Conservation (phyloP, 2,888 invertebrate genomes). For the Pterobdella sp. region DNA sequence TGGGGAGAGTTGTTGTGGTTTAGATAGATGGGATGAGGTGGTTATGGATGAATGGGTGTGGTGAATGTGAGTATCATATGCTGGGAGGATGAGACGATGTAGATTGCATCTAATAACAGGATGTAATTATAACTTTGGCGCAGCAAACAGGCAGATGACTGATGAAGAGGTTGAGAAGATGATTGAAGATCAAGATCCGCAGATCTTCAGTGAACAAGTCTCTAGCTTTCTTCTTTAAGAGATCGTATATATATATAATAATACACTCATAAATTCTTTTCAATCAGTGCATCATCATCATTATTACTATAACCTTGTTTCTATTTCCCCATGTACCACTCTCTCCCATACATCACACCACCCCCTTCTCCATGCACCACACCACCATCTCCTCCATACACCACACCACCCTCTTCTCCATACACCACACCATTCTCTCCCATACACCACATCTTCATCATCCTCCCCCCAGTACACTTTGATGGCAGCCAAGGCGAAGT, state of each 20-base stretch:
- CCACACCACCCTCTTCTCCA: not conserved
- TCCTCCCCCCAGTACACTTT: conserved; percentile 44
- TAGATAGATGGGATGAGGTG: not conserved
- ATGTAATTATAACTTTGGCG: not conserved
- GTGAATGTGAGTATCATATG: not conserved
- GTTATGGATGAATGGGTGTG: not conserved
- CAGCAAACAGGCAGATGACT: conserved; percentile 21
- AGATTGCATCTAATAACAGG: not conserved
- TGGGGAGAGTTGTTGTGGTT: not conserved
- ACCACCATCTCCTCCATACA: conserved; percentile 36
- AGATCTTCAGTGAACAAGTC: conserved; percentile 13
- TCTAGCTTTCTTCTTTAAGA: conserved; percentile 34
- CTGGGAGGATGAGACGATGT: not conserved
- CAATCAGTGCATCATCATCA: conserved; percentile 36
- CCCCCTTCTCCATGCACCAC: not conserved
- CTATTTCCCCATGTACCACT: conserved; percentile 43
- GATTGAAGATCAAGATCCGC: conserved; percentile 13
- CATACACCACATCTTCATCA: not conserved
- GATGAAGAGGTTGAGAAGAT: conserved; percentile 27
- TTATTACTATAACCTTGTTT: not conserved
- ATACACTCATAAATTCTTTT: conserved; percentile 39
- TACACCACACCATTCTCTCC: not conserved
- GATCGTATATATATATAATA: not conserved
- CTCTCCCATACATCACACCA: conserved; percentile 35
- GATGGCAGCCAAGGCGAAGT: conserved; percentile 43